Evolutionary conservation across 53 echinoderm and acorn worm species (phyloP).

Genomic region (Mesocentrotus franciscanus): DNA sequence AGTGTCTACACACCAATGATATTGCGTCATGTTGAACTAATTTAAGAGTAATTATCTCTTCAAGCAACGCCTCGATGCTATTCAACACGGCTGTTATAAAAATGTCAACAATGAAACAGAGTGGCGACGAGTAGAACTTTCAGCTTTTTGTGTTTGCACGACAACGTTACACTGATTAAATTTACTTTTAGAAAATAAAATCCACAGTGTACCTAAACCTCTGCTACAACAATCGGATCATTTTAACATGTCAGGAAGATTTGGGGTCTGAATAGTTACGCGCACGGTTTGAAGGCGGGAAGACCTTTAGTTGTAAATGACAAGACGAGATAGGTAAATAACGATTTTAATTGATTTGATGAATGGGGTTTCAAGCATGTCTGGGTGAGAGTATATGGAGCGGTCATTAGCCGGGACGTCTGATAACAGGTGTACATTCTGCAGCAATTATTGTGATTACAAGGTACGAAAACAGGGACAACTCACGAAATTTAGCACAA

Average conservation of each 20-base stretch:
- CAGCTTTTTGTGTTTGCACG: neutral
- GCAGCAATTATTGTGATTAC: neutral
- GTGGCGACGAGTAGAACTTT: neutral
- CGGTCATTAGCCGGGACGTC: neutral
- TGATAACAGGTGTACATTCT: neutral
- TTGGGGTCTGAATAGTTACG: neutral
- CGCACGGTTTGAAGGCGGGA: neutral
- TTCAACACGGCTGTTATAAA: neutral
- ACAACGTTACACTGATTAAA: neutral
- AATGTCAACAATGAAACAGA: neutral
- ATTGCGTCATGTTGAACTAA: neutral
- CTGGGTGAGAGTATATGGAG: neutral
- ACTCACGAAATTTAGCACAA: neutral
- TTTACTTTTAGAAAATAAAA: neutral
- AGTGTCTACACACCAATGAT: neutral
- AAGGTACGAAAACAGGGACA: neutral
- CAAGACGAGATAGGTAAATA: constrained; percentile 23
- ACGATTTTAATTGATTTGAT: constrained; percentile 8
- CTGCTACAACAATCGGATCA: neutral
- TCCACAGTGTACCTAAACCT: neutral
- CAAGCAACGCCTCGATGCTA: neutral
- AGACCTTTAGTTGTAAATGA: neutral
- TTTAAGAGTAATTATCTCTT: constrained; percentile 35
- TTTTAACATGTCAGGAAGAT: constrained; percentile 12
- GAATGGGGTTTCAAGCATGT: neutral